These are phyloP conservation scores for Siderastrea siderea DNA, from an alignment of 92 coral and sea anemone species.

Conservation along the genomic window DNA sequence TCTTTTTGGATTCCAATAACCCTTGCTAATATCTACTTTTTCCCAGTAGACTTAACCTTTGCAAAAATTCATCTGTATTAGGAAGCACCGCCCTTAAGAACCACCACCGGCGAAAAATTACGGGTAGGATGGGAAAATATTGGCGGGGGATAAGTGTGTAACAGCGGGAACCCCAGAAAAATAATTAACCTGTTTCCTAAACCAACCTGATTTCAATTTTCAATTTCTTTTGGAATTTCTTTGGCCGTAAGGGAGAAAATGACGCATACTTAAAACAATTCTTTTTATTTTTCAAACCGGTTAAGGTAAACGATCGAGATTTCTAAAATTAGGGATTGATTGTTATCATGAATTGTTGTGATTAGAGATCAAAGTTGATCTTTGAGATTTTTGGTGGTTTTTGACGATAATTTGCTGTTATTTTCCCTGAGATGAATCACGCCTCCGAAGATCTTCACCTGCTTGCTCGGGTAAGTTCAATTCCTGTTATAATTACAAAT, in stretches of 20 bases:
- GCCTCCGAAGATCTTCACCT: neutral
- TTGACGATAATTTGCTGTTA: neutral
- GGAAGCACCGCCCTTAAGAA: too few relatives aligned
- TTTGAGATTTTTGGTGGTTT: neutral
- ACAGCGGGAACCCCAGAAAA: conserved; percentile 10
- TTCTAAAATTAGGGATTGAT: neutral
- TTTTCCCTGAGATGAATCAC: conserved; percentile 8
- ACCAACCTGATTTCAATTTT: neutral
- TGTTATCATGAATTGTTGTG: neutral
- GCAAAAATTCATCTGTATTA: too few relatives aligned
- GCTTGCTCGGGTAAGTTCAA: conserved; percentile 18
- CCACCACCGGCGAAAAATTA: conserved; percentile 24
- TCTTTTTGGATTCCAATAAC: too few relatives aligned
- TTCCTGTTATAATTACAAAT: neutral
- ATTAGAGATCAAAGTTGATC: neutral
- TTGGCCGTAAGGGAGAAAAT: neutral
- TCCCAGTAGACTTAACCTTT: too few relatives aligned
- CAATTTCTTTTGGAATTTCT: neutral
- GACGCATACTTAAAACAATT: neutral
- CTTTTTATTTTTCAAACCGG: neutral
- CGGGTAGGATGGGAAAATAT: conserved; percentile 11
- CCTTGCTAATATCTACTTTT: neutral
- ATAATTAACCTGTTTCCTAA: neutral
- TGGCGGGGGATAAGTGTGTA: neutral
- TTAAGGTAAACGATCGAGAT: neutral